Evolutionary conservation across 2,113 vertebrate genomes (phyloP).

Genomic region (Strix uralensis): DNA sequence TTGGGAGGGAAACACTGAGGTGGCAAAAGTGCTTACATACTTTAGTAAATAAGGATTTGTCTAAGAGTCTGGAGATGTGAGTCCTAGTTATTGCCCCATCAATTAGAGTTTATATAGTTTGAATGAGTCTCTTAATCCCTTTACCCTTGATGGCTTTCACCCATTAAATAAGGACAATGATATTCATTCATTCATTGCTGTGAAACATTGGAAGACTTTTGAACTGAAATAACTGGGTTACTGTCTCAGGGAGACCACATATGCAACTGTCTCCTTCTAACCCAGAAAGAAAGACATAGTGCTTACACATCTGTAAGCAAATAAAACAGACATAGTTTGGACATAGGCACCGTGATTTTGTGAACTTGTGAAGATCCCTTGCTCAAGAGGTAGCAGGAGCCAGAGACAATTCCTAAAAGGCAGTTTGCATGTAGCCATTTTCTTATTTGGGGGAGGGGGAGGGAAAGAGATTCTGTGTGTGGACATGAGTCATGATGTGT

Average conservation of each 20-base stretch:
- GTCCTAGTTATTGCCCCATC: neutral
- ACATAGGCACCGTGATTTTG: neutral
- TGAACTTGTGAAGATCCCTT: neutral
- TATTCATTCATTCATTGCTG: neutral
- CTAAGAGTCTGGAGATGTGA: neutral
- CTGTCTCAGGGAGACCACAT: neutral
- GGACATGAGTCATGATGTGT: neutral
- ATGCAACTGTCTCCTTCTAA: neutral
- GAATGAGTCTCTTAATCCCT: neutral
- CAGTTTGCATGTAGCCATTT: neutral
- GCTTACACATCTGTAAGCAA: neutral
- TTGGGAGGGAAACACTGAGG: neutral
- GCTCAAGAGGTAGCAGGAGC: neutral
- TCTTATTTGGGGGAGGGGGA: neutral
- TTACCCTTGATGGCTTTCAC: neutral
- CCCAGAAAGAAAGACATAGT: neutral
- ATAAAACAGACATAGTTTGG: neutral
- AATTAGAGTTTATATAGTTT: neutral
- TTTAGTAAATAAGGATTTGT: neutral
- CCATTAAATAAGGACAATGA: neutral
- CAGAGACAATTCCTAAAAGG: neutral
- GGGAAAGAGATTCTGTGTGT: neutral
- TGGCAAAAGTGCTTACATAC: neutral
- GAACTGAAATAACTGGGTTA: neutral
- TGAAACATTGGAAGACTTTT: neutral